Evolutionary conservation across 2,797 vertebrate species (phyloP).

Genomic region (Monodelphis domestica): DNA sequence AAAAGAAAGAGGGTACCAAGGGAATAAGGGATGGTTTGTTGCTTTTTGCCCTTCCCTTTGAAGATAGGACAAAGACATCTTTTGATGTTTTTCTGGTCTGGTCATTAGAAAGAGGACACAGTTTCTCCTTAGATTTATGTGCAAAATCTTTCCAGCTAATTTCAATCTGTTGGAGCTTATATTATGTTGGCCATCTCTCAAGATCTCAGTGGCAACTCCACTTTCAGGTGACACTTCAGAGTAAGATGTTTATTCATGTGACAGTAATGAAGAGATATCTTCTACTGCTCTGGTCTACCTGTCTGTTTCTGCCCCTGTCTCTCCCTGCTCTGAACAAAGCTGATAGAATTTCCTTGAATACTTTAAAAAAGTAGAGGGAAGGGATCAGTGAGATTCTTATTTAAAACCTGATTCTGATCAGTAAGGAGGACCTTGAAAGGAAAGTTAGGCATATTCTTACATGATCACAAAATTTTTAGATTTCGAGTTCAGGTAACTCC

Average conservation of each 20-base stretch:
- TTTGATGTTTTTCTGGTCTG: background rate
- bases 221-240: background rate
- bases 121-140: background rate
- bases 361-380: too few relatives aligned
- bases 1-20: background rate
- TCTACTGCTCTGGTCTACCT: too few relatives aligned
- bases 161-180: background rate
- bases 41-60: background rate
- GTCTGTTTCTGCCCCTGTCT: too few relatives aligned
- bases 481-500: too few relatives aligned
- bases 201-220: background rate
- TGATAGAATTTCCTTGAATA: too few relatives aligned
- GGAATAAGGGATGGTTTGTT: background rate
- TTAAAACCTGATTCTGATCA: too few relatives aligned
- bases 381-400: too few relatives aligned
- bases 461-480: background rate
- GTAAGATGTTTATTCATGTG: too few relatives aligned
- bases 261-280: too few relatives aligned
- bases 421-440: too few relatives aligned
- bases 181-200: background rate
- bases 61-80: background rate
- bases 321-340: too few relatives aligned
- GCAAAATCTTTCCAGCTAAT: background rate
- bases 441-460: background rate
- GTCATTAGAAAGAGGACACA: background rate